Percentiles rank a stretch among this genome's conserved stretches.
Evolutionary conservation across 2,113 vertebrate genomes (phyloP).

Genomic region (Addax nasomaculatus): DNA sequence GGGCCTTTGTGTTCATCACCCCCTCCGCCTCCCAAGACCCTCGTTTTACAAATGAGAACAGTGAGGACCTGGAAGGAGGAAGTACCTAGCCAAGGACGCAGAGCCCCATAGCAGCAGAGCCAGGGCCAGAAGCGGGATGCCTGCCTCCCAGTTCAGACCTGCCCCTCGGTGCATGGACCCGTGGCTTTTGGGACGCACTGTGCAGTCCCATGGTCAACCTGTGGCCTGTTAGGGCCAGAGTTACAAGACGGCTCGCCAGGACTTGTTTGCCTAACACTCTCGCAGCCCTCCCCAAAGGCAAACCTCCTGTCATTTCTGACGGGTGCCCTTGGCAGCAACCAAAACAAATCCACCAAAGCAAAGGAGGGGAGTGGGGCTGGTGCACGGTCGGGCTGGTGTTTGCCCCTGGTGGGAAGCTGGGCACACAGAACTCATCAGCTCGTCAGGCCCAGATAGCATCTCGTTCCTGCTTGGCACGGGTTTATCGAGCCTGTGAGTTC

Average conservation of each 20-base stretch:
- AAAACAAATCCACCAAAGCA: conserved; percentile 44
- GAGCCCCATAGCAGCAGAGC: neutral
- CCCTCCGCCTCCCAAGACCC: neutral
- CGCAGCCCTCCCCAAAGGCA: neutral
- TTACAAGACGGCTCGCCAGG: neutral
- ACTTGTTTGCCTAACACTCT: neutral
- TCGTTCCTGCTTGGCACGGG: conserved; percentile 37
- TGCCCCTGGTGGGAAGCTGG: neutral
- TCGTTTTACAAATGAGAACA: neutral
- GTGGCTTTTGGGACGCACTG: neutral
- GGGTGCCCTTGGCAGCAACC: neutral
- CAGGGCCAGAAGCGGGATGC: neutral
- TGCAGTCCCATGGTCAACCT: neutral
- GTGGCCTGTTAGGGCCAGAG: neutral
- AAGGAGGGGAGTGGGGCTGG: neutral
- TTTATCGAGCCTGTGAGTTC: neutral
- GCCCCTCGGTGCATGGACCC: neutral
- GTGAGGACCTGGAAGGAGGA: neutral
- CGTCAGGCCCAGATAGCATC: conserved; percentile 8
- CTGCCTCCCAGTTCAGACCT: neutral
- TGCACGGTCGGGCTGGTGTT: neutral
- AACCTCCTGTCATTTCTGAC: neutral
- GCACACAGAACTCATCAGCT: conserved; percentile 5
- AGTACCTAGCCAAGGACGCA: neutral
- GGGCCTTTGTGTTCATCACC: neutral